Base-by-base conservation (phyloP, 2,797 vertebrate genomes). In the Adrianichthys oophorus region DNA sequence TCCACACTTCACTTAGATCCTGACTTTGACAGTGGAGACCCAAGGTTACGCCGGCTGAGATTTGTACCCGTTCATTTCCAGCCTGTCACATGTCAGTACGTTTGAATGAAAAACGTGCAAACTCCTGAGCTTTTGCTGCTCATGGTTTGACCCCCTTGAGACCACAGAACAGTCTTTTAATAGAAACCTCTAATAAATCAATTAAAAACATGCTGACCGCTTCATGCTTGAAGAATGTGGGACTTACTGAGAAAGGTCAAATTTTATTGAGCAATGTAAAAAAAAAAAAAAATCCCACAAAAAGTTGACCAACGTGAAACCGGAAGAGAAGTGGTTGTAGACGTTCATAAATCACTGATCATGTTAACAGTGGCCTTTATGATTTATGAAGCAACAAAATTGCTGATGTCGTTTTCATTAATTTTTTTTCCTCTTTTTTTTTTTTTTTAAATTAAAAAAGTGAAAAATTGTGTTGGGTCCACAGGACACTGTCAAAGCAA, bases 51-150 rank as follows among this genome's bases (percentile, higher is more conserved):
- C 47, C 71, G 75, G 56, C 65, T 59, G 59, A 76, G 71, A 80
- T 85, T 73, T 82, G 60, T 74, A 75, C 74, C 65, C 59, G 71
- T 73, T 74, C 63, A 76, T 76, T 78, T 72, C 43, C 48, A 68
- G 57, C 53, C 75, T 71, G 75, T 82, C 77, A 79, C 77, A 79
- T 75, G 73, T 60, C 59, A 68, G 59, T 82, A 67, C 56, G 26
- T 66, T 70, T 76, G 69, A 78, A 70, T 74, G 59, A 74, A 72
- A 77, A 73, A 32, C 43, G 60, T 68, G 58, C 60, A 43, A 45
- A 65, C 73, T 70, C 48, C 47, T 70, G 70, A 57, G 75, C 60
- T 68, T 59, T 58, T 43, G 65, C 37, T 6, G 49, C 19, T 50
- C 15, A 56, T 56, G 46, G 37, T 48, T 48, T 71, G 67, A 68